Base-by-base conservation (phyloP, 2,888 invertebrate species). In the Bursaphelenchus okinawaensis region DNA sequence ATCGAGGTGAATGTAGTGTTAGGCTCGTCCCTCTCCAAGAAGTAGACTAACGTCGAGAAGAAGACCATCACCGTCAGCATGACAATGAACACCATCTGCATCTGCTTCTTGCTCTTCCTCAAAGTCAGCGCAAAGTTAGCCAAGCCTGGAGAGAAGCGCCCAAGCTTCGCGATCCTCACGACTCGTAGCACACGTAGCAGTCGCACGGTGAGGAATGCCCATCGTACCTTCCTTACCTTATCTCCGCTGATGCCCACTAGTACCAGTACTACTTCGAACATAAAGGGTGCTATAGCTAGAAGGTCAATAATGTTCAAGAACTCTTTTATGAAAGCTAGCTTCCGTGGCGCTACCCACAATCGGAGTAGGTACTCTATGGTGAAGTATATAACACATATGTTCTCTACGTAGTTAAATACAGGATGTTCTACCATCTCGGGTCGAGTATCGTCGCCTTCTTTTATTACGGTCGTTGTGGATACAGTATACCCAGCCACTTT, bases 21-120 rank as follows among this genome's bases (percentile, higher is more conserved):
- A 0, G 78, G 79, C 55, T 79, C 80, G 66, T 81, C 81, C 55
- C 72, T 72, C 56, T 81, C 81, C 58, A 81, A 70, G 73, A 81
- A 81, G 64, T 81, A 81, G 67, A 78, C 74, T 20, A 82, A 66
- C 1, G 81, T 81, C 23, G 81, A 81, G 74, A 81, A 81, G 78
- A 81, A 82, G 62, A 81, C 75, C 52, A 81, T 76, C 51, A 75
- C 74, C 1, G 74, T 74, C 55, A 75, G 56, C 27, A 74, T 29
- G 12, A 75, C 73, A 54, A 74, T 74, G 9, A 65, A 66, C 16
- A 76, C 80, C 81, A 81, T 81, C 56, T 81, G 79, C 79, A 81
- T 79, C 65, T 81, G 81, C 67, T 81, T 81, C 68, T 81, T 81
- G 57, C 77, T 77, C 66, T 79, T 77, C 7, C 76, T 68, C 54